Conservation (phyloP, 2,113 vertebrate genomes). For the Ceyx margarethae region DNA sequence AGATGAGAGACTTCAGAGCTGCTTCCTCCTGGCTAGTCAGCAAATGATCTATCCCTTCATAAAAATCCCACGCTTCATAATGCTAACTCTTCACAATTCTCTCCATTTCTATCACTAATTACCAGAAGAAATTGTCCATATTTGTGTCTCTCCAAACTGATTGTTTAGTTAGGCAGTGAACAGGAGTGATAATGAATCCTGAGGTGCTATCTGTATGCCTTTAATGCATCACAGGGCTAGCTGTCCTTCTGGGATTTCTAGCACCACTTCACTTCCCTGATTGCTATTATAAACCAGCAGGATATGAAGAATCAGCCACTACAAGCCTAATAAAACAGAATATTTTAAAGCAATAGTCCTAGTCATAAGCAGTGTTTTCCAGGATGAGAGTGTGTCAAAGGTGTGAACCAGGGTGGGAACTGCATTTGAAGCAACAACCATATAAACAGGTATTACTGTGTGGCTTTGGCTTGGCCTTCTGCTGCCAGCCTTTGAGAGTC, state of each 20-base stretch:
- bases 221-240: neutral
- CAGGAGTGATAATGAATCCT: neutral
- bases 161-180: neutral
- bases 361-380: neutral
- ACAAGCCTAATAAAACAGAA: neutral
- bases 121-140: neutral
- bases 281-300: neutral
- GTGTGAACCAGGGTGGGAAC: neutral
- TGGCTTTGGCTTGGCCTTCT: neutral
- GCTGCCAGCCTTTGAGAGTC: neutral
- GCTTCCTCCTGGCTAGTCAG: neutral
- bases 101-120: neutral
- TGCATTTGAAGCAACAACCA: neutral
- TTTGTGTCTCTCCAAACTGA: neutral
- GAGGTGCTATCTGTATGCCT: neutral
- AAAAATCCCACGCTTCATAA: neutral
- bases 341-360: neutral
- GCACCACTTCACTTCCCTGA: neutral
- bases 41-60: neutral
- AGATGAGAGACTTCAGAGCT: neutral
- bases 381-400: neutral
- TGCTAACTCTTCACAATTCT: neutral
- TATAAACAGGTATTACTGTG: fast-evolving
- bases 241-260: neutral
- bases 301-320: neutral